Percentiles rank a stretch among this genome's conserved stretches.
phyloP scores from a whole-genome alignment of 2,888 invertebrate species.

The Limnephilus lunatus region DNA sequence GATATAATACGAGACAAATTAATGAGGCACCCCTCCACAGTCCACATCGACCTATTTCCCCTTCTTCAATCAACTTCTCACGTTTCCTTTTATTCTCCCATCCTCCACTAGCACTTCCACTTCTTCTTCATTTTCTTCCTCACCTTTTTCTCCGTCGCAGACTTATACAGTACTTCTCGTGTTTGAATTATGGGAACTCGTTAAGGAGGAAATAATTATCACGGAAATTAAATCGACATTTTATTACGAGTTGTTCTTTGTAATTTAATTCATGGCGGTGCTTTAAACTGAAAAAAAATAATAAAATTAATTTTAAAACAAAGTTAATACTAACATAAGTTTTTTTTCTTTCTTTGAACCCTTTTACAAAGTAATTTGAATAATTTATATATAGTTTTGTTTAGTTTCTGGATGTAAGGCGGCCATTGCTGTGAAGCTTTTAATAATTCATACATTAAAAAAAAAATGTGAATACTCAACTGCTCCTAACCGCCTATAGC shows the following conservation, averaged over 20 bases:
- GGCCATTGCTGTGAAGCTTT: neutral
- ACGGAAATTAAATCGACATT: too few relatives aligned
- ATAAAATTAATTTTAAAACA: too few relatives aligned
- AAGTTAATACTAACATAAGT: too few relatives aligned
- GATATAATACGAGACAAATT: slow-evolving; percentile 36
- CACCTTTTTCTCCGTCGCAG: neutral
- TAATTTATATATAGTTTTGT: too few relatives aligned
- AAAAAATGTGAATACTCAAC: too few relatives aligned
- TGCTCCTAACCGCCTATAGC: too few relatives aligned
- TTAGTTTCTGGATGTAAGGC: neutral
- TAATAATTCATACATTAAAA: too few relatives aligned
- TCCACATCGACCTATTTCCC: slow-evolving; percentile 17
- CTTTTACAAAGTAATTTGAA: too few relatives aligned
- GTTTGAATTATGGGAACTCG: slow-evolving; percentile 15
- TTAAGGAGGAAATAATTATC: slow-evolving; percentile 12
- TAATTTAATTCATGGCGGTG: too few relatives aligned
- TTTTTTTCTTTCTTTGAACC: too few relatives aligned
- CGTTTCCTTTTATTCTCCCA: neutral
- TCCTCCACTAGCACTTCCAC: too few relatives aligned
- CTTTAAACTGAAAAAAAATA: too few relatives aligned
- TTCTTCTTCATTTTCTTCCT: neutral
- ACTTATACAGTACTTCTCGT: neutral
- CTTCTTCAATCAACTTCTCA: slow-evolving; percentile 26
- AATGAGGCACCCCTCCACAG: slow-evolving; percentile 20
- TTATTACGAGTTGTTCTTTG: neutral